Percentiles rank a stretch among this genome's conserved stretches.
phyloP scores from a whole-genome alignment of 2,888 invertebrate species.

The Colostygia pectinataria region DNA sequence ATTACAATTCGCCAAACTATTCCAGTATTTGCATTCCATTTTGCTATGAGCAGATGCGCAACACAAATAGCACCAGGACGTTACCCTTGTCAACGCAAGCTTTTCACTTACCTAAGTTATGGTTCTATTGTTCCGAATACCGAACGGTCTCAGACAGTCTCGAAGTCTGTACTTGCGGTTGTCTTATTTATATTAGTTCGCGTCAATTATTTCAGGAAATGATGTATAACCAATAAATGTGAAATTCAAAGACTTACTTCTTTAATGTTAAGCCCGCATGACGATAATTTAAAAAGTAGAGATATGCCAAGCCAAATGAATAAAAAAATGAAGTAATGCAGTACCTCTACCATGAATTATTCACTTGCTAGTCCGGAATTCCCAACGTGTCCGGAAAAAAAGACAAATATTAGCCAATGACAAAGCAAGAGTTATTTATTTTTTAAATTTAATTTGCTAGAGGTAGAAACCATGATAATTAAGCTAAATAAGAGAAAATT shows the following conservation, averaged over 20 bases:
- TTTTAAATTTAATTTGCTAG: too few species aligned
- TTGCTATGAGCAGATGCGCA: constrained; percentile 42
- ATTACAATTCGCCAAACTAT: constrained; percentile 23
- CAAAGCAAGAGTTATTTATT: too few species aligned
- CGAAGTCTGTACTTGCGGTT: constrained; percentile 30
- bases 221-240: constrained; percentile 35
- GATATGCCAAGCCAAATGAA: constrained; percentile 57
- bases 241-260: constrained; percentile 7
- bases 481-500: constrained; percentile 3
- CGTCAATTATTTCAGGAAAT: constrained; percentile 19
- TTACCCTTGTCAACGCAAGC: constrained; percentile 69
- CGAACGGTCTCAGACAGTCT: constrained; percentile 39
- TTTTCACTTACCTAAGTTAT: constrained; percentile 68
- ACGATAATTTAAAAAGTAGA: constrained; percentile 47
- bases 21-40: constrained; percentile 37
- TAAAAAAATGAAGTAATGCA: too few species aligned
- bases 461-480: too few species aligned
- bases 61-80: constrained; percentile 63
- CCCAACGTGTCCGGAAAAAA: too few species aligned
- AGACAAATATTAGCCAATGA: too few species aligned
- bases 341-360: too few species aligned
- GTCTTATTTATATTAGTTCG: constrained; percentile 2
- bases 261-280: constrained; percentile 40
- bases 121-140: constrained; percentile 61
- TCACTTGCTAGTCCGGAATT: too few species aligned